Percentiles rank a stretch among this genome's conserved stretches.
These are phyloP conservation scores for Pampusana beccarii DNA, from an alignment of 2,113 vertebrate species.

Conservation along the genomic window DNA sequence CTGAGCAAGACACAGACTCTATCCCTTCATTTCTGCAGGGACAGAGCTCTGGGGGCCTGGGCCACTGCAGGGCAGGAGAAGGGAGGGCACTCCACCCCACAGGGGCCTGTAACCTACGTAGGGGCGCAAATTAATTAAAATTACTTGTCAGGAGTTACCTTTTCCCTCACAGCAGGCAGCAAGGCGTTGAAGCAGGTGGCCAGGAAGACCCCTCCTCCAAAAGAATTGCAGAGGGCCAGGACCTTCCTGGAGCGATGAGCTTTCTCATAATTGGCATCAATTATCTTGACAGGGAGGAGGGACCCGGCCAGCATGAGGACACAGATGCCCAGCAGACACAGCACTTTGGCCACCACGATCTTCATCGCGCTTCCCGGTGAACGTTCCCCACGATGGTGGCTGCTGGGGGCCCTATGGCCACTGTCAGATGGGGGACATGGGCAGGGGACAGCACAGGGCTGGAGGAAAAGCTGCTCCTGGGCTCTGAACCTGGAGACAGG, in stretches of 20 bases:
- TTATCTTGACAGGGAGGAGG: slow-evolving; percentile 85
- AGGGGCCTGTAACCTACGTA: rapidly evolving
- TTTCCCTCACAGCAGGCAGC: slow-evolving; percentile 85
- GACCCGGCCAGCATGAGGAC: slow-evolving; percentile 86
- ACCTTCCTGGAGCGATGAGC: slow-evolving; percentile 76
- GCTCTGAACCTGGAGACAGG: not conserved
- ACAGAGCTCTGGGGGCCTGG: not conserved
- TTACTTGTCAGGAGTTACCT: slow-evolving; percentile 66
- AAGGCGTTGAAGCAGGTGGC: slow-evolving; percentile 93
- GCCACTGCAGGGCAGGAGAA: not conserved
- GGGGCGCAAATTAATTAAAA: not conserved
- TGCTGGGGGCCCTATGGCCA: rapidly evolving
- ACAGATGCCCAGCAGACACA: slow-evolving; percentile 85
- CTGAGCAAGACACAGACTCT: not conserved
- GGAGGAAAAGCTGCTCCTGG: not conserved
- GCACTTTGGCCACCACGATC: slow-evolving; percentile 82
- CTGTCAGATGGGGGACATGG: rapidly evolving
- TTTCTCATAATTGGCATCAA: slow-evolving; percentile 81
- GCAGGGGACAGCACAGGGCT: rapidly evolving
- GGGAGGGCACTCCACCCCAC: rapidly evolving
- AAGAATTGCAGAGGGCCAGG: slow-evolving; percentile 86
- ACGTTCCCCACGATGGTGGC: not conserved
- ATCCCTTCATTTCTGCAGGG: not conserved
- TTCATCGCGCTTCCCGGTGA: slow-evolving; percentile 63
- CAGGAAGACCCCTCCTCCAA: slow-evolving; percentile 90